These are phyloP conservation scores for Watsonalla cultraria DNA, from an alignment of 2,888 invertebrate species.

Conservation along the genomic window DNA sequence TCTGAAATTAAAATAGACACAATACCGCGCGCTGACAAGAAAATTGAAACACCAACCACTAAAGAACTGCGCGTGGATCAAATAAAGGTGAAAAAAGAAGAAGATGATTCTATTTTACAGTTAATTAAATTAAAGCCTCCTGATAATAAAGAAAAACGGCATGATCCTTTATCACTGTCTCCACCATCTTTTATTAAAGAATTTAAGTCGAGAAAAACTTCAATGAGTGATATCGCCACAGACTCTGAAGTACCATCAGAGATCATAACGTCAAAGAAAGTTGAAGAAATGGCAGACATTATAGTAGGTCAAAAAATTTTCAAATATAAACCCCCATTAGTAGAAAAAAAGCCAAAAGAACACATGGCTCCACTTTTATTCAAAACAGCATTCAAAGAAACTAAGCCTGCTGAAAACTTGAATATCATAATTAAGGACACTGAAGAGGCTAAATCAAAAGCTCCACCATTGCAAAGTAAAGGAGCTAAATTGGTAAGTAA, in stretches of 20 bases:
- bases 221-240: constrained; percentile 20
- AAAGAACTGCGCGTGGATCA: constrained; percentile 29
- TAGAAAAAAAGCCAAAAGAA: constrained; percentile 15
- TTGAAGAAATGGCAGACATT: constrained; percentile 24
- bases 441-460: constrained; percentile 9
- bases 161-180: constrained; percentile 3
- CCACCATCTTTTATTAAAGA: constrained; percentile 7
- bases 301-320: constrained; percentile 46
- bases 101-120: constrained; percentile 31
- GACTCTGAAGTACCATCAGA: constrained; percentile 35
- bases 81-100: constrained; percentile 22
- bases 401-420: neutral
- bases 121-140: constrained; percentile 35
- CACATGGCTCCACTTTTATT: constrained; percentile 28
- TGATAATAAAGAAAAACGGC: constrained; percentile 6
- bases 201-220: constrained; percentile 5
- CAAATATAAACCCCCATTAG: constrained; percentile 26
- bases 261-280: constrained; percentile 15
- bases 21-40: constrained; percentile 8
- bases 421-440: neutral
- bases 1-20: constrained; percentile 7
- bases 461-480: neutral
- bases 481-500: constrained; percentile 5
- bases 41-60: constrained; percentile 11
- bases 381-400: constrained; percentile 23